These are phyloP conservation scores for Apamea monoglypha DNA, from an alignment of 2,888 invertebrate species.

Conservation along the genomic window DNA sequence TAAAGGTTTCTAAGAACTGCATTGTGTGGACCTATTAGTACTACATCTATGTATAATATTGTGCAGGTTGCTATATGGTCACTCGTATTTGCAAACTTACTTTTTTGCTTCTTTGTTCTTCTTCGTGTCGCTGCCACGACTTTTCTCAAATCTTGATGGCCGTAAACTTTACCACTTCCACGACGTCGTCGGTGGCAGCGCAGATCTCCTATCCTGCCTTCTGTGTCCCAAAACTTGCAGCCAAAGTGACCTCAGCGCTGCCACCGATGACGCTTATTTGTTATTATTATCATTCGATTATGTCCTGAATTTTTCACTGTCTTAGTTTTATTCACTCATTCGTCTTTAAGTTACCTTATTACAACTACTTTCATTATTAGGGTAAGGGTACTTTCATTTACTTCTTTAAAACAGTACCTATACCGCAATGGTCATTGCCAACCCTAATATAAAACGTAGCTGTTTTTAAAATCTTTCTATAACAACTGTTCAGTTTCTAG, in stretches of 20 bases:
- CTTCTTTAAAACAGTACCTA: not conserved
- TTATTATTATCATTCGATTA: not conserved
- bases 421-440: not conserved
- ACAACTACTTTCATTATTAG: not conserved
- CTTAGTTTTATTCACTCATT: not conserved
- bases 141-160: not conserved
- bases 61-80: not conserved
- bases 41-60: not conserved
- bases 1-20: slow-evolving; percentile 37
- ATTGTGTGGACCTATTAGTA: slow-evolving; percentile 13
- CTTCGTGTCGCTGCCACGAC: not conserved
- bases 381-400: not conserved
- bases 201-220: not conserved
- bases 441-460: not conserved
- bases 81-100: not conserved
- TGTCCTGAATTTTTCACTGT: not conserved
- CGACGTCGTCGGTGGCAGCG: not conserved
- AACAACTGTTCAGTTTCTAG: slow-evolving; percentile 10
- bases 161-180: no score
- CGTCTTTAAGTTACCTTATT: not conserved
- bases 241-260: not conserved
- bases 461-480: slow-evolving; percentile 9
- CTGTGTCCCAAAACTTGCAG: not conserved
- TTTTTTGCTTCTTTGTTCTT: not conserved
- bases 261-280: not conserved